phyloP scores from a whole-genome alignment of 2,113 vertebrate genomes.

The Petaurus breviceps region DNA sequence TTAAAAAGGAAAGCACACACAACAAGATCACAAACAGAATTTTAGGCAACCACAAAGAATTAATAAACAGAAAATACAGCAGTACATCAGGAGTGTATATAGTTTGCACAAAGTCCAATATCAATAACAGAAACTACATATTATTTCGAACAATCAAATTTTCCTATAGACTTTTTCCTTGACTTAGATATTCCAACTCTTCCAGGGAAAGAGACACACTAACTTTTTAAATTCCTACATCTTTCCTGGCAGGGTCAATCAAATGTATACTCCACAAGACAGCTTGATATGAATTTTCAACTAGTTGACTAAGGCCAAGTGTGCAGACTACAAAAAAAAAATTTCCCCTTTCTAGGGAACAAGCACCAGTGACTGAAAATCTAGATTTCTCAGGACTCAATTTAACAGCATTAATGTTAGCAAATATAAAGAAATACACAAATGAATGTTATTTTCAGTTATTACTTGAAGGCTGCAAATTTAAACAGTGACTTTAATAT shows the following conservation, averaged over 20 bases:
- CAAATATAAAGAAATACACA: conserved; percentile 50
- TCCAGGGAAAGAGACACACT: background rate
- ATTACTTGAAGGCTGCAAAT: conserved; percentile 49
- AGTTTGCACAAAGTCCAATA: conserved; percentile 2
- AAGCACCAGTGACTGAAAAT: conserved; percentile 33
- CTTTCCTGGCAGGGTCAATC: conserved; percentile 79
- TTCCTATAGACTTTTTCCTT: background rate
- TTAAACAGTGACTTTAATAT: background rate
- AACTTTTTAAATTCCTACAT: conserved; percentile 28
- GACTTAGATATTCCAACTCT: background rate
- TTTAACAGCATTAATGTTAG: conserved; percentile 50
- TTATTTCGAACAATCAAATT: background rate
- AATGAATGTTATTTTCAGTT: conserved; percentile 20
- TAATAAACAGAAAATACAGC: conserved; percentile 66
- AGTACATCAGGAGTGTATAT: conserved; percentile 46
- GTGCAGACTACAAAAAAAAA: conserved; percentile 15
- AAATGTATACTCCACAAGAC: conserved; percentile 72
- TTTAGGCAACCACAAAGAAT: conserved; percentile 76
- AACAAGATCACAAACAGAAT: conserved; percentile 78
- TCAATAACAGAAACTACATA: conserved; percentile 14
- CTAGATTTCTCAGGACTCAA: conserved; percentile 47
- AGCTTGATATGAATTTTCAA: background rate
- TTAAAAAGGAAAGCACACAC: conserved; percentile 80
- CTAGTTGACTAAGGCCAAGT: conserved; percentile 23
- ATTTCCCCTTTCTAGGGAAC: conserved; percentile 27